Evolutionary conservation across 1,140 invertebrate genomes (phyloP), one percentile per base, ranked within the genome.

Genomic region (Diuraphis noxia): DNA sequence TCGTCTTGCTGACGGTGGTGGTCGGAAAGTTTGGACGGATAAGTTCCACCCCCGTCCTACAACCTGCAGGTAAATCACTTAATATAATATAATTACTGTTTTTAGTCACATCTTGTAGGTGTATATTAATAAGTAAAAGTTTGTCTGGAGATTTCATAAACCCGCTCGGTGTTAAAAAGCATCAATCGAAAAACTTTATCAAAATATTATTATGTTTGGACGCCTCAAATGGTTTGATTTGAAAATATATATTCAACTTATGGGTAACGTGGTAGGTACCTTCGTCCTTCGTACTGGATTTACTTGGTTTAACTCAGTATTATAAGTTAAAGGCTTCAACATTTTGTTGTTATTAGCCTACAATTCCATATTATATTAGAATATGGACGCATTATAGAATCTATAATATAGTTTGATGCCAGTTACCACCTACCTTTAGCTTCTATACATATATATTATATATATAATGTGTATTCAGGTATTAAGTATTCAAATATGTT

Each of bases 1-100:
- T 9, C 89, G 89, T 89, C 40, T 41, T 89, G 63, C 40, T 89
- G 40, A 43, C 63, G 30, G 63, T 81, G 63, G 43, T 46, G 40
- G 41, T 91, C 34, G 72, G 43, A 25, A 82, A 91, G 89, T 91
- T 91, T 25, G 72, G 43, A 81, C 43, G 77, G 43, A 82, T n/a
- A 40, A 34, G 43, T 36, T 91, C 89, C 17, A 91, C 89, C 23
- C 89, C 89, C 19, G 89, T 91, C 23, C 89, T n/a, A 23, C 72
- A 81, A 38, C 89, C 77, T n/a, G n/a, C n/a, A 82, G 89, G 89
- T 91, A 91, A 5, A 34, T 41, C 13, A 9, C 56, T 0, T 10
- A 30, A 85, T 30, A 19, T n/a, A n/a, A 49, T 49, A 49, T n/a
- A n/a, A n/a, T 46, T 25, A 30, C 21, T 85, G 41, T 85, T 25